Evolutionary conservation across 2,797 vertebrate genomes (phyloP).

Genomic region (Etheostoma nigrum): DNA sequence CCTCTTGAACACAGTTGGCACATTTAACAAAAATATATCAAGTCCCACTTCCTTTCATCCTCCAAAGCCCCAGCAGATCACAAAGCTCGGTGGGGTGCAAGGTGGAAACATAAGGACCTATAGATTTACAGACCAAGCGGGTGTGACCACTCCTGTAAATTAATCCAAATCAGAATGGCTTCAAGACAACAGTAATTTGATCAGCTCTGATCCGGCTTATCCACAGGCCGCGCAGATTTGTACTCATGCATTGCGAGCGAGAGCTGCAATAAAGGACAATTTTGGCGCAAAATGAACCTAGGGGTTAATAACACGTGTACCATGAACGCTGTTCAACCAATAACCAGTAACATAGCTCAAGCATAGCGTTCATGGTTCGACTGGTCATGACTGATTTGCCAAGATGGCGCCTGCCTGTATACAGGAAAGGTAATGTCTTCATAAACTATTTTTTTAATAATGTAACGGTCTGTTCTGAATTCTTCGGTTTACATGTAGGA

Average conservation of each 20-base stretch:
- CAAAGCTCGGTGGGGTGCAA: conserved; percentile 59
- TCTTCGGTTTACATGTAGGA: too few species aligned
- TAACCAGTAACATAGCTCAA: too few species aligned
- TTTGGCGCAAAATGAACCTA: too few species aligned
- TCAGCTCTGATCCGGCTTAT: conserved; percentile 77
- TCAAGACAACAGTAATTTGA: conserved; percentile 79
- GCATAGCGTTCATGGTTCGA: too few species aligned
- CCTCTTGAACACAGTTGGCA: conserved; percentile 73
- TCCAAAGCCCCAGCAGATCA: conserved; percentile 72
- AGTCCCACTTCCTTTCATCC: conserved; percentile 79
- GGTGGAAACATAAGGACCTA: conserved; percentile 67
- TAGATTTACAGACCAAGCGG: conserved; percentile 70
- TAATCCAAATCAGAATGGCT: conserved; percentile 79
- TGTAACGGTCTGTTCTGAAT: too few species aligned
- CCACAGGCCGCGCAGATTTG: conserved; percentile 59
- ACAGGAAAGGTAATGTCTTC: too few species aligned
- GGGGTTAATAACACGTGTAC: too few species aligned
- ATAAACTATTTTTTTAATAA: too few species aligned
- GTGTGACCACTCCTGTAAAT: conserved; percentile 71
- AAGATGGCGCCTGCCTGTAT: too few species aligned
- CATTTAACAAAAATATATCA: conserved; percentile 69
- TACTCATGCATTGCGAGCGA: conserved; percentile 32
- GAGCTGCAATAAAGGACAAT: conserved; percentile 3
- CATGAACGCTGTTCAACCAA: too few species aligned
- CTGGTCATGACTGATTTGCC: too few species aligned